A percentile compares a stretch with the other conserved stretches of the same genome.
Evolutionary conservation across 2,113 vertebrate genomes (phyloP).

Genomic region (Pluvianellus socialis): DNA sequence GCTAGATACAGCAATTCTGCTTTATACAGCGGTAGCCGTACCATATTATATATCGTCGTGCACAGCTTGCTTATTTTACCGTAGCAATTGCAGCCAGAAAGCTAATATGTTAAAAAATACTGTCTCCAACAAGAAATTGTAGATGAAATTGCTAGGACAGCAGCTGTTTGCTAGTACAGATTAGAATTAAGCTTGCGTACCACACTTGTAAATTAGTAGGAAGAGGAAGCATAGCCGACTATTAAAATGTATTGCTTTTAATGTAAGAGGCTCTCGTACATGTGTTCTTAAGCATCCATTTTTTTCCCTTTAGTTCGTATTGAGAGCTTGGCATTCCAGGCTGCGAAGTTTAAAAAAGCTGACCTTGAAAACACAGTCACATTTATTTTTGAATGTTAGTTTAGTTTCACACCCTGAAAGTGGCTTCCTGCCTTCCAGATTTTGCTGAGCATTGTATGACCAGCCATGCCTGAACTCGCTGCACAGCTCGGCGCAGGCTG

Average conservation of each 20-base stretch:
- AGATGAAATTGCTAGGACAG: background rate
- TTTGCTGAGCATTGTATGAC: background rate
- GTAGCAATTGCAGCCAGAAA: constrained; percentile 21
- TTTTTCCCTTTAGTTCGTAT: background rate
- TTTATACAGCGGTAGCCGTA: background rate
- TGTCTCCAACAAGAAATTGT: background rate
- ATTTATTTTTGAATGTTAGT: constrained; percentile 45
- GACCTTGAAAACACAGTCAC: constrained; percentile 44
- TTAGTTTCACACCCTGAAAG: constrained; percentile 37
- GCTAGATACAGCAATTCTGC: background rate
- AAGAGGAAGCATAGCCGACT: background rate
- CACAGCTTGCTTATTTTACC: constrained; percentile 2
- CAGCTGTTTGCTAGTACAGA: background rate
- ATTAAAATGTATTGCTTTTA: background rate
- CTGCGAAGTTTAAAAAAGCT: constrained; percentile 48
- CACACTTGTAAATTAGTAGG: background rate
- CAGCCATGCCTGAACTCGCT: background rate
- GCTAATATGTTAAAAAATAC: background rate
- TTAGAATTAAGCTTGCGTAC: background rate
- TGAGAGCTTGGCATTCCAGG: background rate
- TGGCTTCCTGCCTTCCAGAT: constrained; percentile 33
- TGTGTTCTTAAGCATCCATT: background rate
- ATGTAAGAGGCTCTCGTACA: background rate
- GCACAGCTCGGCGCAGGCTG: background rate
- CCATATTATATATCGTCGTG: background rate